Base-by-base conservation (phyloP, 2,797 vertebrate species). In the Myotis findleyi region DNA sequence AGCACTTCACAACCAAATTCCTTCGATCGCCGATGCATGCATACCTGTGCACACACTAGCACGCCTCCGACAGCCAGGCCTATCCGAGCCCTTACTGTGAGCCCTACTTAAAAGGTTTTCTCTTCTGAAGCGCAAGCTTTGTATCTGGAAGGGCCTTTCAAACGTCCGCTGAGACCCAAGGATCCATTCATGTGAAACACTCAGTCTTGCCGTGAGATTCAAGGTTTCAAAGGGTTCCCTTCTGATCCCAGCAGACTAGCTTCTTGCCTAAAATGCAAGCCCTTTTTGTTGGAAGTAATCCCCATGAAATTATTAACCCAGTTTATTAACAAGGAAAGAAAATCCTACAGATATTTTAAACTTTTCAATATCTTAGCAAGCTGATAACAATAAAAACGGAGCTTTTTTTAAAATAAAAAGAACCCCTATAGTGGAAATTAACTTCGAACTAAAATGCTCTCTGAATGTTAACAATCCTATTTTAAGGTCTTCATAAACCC, bases 401-500 rank as follows among this genome's bases (percentile, higher is more conserved):
- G 83, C 55, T 4, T 64, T 81, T 94, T 91, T 91, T 49, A 11
- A 92, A 87, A 53, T 5, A 68, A 93, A 93, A 81, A 75, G 49
- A 92, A 47, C 6, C 51, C 75, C 36, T 5, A 41, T 9, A 82
- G 62, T 87, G 94, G 83, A 92, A 94, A 62, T 94, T 57, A 81
- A 77, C 93, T 89, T 81, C 33, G 1, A 96, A 91, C 68, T 75
- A 79, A 95, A 87, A 88, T 0, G 14, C 73, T 81, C 55, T 75
- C 85, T 90, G 86, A 95, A 96, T 97, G 92, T 96, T 95, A 96
- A 96, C 72, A 79, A 17, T 89, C 53, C 59, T 75, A 77, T 97
- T 21, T 75, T 89, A 93, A 33, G 18, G 23, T 62, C 68, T 87
- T 75, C 81, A 93, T 95, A 94, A 96, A 44, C 83, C 73, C 90